phyloP scores from a whole-genome alignment of 2,888 invertebrate species.

The Pammene fasciana region DNA sequence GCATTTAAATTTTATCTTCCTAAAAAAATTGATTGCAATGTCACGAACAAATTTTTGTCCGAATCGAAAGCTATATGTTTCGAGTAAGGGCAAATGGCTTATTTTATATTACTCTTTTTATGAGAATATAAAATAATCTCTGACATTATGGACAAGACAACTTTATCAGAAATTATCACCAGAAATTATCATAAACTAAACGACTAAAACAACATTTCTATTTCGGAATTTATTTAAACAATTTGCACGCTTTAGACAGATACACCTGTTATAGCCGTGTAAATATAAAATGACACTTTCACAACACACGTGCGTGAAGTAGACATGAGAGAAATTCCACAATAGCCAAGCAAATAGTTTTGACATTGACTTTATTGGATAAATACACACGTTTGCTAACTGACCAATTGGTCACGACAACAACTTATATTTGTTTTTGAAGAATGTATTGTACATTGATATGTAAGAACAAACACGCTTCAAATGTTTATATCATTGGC shows the following conservation, averaged over 20 bases:
- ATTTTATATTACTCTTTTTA: no score
- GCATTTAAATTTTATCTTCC: no score
- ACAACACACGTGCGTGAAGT: conserved; percentile 22
- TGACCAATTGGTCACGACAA: conserved; percentile 11
- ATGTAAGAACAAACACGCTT: conserved; percentile 11
- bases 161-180: no score
- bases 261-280: conserved; percentile 30
- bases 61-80: no score
- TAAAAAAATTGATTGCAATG: no score
- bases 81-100: no score
- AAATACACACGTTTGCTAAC: conserved; percentile 27
- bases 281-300: conserved; percentile 41
- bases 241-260: conserved; percentile 25
- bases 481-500: not conserved
- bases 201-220: not conserved
- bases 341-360: conserved; percentile 32
- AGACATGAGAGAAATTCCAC: conserved; percentile 35
- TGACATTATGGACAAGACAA: not conserved
- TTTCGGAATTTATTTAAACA: conserved; percentile 7
- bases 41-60: no score
- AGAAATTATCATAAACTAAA: no score
- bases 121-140: no score
- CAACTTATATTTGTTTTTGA: conserved; percentile 13
- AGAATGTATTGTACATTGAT: conserved; percentile 13
- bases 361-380: conserved; percentile 36